Conservation (phyloP, 2,113 vertebrate genomes). For the Alligator sinensis region DNA sequence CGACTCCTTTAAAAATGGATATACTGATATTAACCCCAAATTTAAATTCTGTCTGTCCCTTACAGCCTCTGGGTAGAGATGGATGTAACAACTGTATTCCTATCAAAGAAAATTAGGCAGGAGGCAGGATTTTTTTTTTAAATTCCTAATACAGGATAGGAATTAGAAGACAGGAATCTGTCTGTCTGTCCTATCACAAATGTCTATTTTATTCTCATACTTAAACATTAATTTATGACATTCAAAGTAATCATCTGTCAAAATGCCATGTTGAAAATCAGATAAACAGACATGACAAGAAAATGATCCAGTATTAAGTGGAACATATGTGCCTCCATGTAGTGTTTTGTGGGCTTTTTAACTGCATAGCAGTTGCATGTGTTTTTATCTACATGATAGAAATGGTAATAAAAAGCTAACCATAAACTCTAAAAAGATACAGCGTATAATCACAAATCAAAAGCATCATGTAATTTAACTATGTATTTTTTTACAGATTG, state of each 20-base stretch:
- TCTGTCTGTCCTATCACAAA: no score
- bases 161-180: no score
- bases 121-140: no score
- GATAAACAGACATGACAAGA: not conserved
- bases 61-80: not conserved
- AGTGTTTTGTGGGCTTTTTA: no score
- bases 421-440: not conserved
- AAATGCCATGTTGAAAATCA: not conserved
- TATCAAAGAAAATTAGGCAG: no score
- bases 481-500: not conserved
- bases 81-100: no score
- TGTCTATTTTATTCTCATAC: rapidly evolving
- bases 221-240: not conserved
- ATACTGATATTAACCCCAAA: not conserved
- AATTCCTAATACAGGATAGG: no score
- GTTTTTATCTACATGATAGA: not conserved
- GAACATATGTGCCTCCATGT: no score
- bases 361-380: not conserved
- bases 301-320: not conserved
- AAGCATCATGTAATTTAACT: rapidly evolving
- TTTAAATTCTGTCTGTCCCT: rapidly evolving
- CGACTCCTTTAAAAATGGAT: not conserved
- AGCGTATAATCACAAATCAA: not conserved
- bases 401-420: not conserved
- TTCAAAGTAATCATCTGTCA: not conserved